phyloP scores from a whole-genome alignment of 2,888 invertebrate species.

The Drosophila acutilabella region DNA sequence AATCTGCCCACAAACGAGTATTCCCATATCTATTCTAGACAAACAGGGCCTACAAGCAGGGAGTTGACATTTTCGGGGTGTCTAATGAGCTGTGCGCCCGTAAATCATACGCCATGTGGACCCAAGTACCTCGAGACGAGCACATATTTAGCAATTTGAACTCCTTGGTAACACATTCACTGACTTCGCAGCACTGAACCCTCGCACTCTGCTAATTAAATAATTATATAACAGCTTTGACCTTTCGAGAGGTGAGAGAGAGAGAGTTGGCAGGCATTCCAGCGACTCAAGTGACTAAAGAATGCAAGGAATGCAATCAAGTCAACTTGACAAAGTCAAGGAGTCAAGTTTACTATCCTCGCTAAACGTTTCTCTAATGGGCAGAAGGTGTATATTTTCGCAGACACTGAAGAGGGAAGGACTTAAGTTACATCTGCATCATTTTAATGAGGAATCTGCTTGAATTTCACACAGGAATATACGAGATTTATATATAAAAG shows the following conservation, averaged over 20 bases:
- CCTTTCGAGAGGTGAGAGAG: conserved; percentile 9
- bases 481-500: no score
- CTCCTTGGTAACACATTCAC: neutral
- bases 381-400: no score
- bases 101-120: conserved; percentile 73
- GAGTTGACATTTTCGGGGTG: neutral
- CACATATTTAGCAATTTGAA: conserved; percentile 24
- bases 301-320: neutral
- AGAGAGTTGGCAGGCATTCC: conserved; percentile 2
- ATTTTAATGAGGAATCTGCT: no score
- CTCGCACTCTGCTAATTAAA: conserved; percentile 10
- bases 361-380: neutral
- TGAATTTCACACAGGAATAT: no score
- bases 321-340: neutral
- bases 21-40: neutral
- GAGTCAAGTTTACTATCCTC: neutral
- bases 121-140: conserved; percentile 22
- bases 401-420: no score
- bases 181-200: neutral
- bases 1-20: no score
- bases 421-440: no score
- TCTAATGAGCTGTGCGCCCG: conserved; percentile 46
- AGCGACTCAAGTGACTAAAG: neutral
- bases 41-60: neutral
- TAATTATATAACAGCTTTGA: conserved; percentile 31